phyloP scores from a whole-genome alignment of 1,140 invertebrate genomes.

The Hermetia illucens region DNA sequence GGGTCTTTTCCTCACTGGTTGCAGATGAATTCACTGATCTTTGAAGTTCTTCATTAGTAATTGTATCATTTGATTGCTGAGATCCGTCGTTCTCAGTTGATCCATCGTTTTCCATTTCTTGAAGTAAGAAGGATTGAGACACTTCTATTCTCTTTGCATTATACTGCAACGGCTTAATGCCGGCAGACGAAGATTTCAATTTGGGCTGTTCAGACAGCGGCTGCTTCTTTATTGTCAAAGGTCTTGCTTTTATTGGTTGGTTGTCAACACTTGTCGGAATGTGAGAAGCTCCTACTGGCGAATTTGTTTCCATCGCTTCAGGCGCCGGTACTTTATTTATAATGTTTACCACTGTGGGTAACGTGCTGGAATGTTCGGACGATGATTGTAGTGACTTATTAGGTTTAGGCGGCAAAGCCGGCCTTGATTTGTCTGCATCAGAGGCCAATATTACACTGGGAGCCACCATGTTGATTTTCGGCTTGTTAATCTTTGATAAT shows the following conservation, averaged over 20 bases:
- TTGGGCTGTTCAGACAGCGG: slow-evolving; percentile 60
- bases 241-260: slow-evolving; percentile 55
- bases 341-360: slow-evolving; percentile 11
- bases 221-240: slow-evolving; percentile 63
- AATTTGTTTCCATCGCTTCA: slow-evolving; percentile 7
- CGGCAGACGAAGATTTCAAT: slow-evolving; percentile 41
- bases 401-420: slow-evolving; percentile 60
- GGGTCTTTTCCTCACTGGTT: slow-evolving; percentile 35
- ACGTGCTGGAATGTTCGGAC: slow-evolving; percentile 9
- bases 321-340: slow-evolving; percentile 10
- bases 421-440: slow-evolving; percentile 37
- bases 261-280: no score
- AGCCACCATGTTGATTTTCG: slow-evolving; percentile 28
- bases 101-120: slow-evolving; percentile 43
- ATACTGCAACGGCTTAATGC: slow-evolving; percentile 15
- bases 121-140: slow-evolving; percentile 65
- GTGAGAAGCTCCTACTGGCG: no score
- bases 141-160: slow-evolving; percentile 56
- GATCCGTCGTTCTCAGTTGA: slow-evolving; percentile 1
- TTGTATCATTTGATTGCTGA: neutral
- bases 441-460: slow-evolving; percentile 15
- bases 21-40: slow-evolving; percentile 31
- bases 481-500: slow-evolving; percentile 47
- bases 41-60: slow-evolving; percentile 34
- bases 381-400: slow-evolving; percentile 16